phyloP scores from a whole-genome alignment of 2,797 vertebrate genomes.

The Chanos chanos region DNA sequence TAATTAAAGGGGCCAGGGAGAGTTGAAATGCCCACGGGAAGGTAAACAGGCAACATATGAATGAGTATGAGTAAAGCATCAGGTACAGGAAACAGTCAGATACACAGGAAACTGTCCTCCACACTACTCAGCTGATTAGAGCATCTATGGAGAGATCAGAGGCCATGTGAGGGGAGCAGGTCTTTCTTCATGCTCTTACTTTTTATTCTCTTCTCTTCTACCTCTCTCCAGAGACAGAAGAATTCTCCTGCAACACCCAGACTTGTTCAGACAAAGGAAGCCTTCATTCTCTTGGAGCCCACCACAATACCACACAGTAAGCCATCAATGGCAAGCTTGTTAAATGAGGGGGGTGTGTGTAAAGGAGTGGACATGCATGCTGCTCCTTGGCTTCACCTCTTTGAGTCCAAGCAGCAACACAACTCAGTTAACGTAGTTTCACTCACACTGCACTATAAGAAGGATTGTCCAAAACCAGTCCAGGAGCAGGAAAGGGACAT shows the following conservation, averaged over 20 bases:
- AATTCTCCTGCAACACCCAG: constrained; percentile 23
- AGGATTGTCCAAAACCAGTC: no score
- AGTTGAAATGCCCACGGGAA: no score
- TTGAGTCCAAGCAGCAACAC: not conserved
- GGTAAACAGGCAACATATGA: no score
- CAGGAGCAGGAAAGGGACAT: no score
- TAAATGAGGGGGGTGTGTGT: constrained; percentile 11
- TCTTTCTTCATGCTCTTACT: not conserved
- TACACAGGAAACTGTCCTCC: no score
- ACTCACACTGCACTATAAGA: no score
- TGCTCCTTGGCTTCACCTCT: not conserved
- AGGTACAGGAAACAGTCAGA: no score
- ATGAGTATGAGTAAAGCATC: no score
- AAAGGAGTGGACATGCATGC: not conserved
- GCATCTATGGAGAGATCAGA: not conserved
- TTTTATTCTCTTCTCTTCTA: constrained; percentile 6
- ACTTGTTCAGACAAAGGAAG: constrained; percentile 41
- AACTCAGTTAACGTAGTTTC: constrained; percentile 1
- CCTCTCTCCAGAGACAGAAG: not conserved
- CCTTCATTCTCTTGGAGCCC: constrained; percentile 37
- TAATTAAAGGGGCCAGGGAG: no score
- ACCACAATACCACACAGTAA: constrained; percentile 44
- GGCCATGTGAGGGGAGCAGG: not conserved
- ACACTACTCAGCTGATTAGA: not conserved
- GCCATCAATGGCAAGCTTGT: constrained; percentile 52